Conservation (phyloP, 2,888 invertebrate species). For the Brachypterus glaber region DNA sequence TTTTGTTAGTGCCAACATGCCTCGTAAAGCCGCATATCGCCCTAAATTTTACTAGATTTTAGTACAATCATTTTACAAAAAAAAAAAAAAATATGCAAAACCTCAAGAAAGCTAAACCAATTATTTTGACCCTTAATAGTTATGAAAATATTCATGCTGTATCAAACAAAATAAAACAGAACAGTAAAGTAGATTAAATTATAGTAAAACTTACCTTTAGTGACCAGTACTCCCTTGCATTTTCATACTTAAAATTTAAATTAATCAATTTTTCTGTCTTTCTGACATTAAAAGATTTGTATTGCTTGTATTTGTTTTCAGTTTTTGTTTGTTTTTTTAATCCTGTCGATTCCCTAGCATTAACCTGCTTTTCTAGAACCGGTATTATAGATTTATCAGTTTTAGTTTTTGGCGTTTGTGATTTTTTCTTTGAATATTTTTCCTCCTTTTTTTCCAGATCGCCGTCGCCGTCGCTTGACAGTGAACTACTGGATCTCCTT, state of each 20-base stretch:
- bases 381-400: slow-evolving; percentile 13
- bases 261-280: slow-evolving; percentile 25
- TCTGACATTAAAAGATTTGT: slow-evolving; percentile 25
- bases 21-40: no score
- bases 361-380: slow-evolving; percentile 1
- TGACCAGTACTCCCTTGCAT: slow-evolving; percentile 23
- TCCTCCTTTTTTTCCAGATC: slow-evolving; percentile 7
- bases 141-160: not conserved
- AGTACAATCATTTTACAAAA: no score
- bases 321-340: slow-evolving; percentile 10
- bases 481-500: slow-evolving; percentile 74
- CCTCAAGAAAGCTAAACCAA: not conserved
- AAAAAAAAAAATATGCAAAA: slow-evolving; percentile 10
- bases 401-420: slow-evolving; percentile 17
- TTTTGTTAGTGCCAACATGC: no score
- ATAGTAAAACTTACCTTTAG: slow-evolving; percentile 19
- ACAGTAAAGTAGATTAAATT: slow-evolving; percentile 3
- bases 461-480: slow-evolving; percentile 42
- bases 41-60: no score
- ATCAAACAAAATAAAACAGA: slow-evolving; percentile 5
- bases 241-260: slow-evolving; percentile 25
- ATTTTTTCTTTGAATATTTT: slow-evolving; percentile 4
- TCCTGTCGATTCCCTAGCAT: no score
- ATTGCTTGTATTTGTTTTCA: slow-evolving; percentile 17
- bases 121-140: slow-evolving; percentile 2